A percentile compares a stretch with the other conserved stretches of the same genome.
Evolutionary conservation across 1,140 invertebrate species (phyloP).

Genomic region (Drosophila equinoxialis): DNA sequence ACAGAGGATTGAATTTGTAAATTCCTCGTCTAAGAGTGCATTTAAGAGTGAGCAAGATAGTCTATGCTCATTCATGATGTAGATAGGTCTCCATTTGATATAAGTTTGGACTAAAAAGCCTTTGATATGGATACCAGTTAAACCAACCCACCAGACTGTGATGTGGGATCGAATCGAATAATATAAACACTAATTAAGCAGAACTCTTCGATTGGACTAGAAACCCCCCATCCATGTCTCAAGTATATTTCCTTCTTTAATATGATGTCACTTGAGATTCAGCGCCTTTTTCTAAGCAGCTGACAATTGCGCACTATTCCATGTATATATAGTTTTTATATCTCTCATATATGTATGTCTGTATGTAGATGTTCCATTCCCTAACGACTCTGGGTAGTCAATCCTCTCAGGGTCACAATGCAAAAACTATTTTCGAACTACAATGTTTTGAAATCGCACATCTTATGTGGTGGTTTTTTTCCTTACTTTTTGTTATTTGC

Average conservation of each 20-base stretch:
- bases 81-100: too few species aligned
- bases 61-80: too few species aligned
- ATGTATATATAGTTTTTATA: not conserved
- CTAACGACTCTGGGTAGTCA: not conserved
- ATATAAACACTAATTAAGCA: too few species aligned
- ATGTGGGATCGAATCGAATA: too few species aligned
- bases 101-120: too few species aligned
- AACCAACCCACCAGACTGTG: too few species aligned
- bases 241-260: not conserved
- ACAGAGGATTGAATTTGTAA: too few species aligned
- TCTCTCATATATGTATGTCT: not conserved
- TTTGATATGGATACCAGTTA: too few species aligned
- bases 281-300: not conserved
- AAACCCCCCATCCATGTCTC: not conserved
- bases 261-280: slow-evolving; percentile 56
- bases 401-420: slow-evolving; percentile 22
- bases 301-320: slow-evolving; percentile 56
- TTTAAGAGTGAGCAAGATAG: too few species aligned
- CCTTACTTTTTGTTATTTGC: not conserved
- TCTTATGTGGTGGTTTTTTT: slow-evolving; percentile 20
- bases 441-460: slow-evolving; percentile 33
- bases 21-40: too few species aligned
- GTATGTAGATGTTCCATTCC: not conserved
- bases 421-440: slow-evolving; percentile 50
- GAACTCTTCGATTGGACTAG: too few species aligned